These are phyloP conservation scores for Vulpes lagopus DNA, from an alignment of 2,113 vertebrate genomes.

Conservation along the genomic window DNA sequence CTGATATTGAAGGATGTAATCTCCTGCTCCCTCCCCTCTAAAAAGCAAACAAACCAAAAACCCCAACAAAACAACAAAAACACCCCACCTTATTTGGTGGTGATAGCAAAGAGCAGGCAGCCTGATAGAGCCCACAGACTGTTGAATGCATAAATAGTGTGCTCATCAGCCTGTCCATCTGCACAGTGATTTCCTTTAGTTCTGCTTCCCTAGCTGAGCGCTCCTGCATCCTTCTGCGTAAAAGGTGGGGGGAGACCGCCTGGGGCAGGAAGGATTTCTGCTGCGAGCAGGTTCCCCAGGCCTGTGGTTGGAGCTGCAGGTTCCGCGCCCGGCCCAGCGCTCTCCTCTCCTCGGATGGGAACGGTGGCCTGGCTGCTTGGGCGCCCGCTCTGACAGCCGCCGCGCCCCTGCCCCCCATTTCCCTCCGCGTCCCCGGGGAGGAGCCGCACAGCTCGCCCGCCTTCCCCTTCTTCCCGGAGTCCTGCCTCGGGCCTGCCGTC, in stretches of 20 bases:
- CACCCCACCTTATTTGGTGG: background rate
- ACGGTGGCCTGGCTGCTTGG: background rate
- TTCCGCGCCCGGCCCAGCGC: background rate
- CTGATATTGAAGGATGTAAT: background rate
- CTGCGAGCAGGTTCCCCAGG: background rate
- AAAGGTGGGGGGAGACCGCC: background rate
- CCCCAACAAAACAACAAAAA: background rate
- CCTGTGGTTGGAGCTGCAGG: background rate
- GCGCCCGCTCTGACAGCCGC: background rate
- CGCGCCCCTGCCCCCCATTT: too few relatives aligned
- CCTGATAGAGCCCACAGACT: background rate
- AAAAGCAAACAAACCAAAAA: background rate
- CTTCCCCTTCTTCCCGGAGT: background rate
- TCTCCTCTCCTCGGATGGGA: background rate
- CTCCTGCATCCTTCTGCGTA: background rate
- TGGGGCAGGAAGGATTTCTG: background rate
- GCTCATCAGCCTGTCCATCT: background rate
- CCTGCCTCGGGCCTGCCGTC: background rate
- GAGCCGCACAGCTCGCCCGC: too few relatives aligned
- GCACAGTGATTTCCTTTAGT: background rate
- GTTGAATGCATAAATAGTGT: background rate
- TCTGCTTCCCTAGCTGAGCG: constrained; percentile 16
- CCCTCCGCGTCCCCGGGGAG: background rate
- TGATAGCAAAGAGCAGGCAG: background rate
- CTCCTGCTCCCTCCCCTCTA: too few relatives aligned